These are phyloP conservation scores for Aradophagus sp. DNA, from an alignment of 1,140 invertebrate genomes.

Conservation along the genomic window DNA sequence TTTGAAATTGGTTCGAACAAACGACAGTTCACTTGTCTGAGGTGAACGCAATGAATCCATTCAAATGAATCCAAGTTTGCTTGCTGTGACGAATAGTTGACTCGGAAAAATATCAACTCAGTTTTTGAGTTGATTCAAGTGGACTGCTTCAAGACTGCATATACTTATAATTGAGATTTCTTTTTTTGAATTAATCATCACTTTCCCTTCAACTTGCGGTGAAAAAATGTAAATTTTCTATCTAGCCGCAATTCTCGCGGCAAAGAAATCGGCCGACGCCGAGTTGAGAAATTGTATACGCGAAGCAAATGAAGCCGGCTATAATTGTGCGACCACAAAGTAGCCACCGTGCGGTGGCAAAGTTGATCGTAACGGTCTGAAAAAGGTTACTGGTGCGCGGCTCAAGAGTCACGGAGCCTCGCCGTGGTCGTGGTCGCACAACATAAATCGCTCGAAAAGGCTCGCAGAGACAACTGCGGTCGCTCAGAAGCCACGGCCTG, in stretches of 20 bases:
- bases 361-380: slow-evolving; percentile 34
- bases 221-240: slow-evolving; percentile 4
- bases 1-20: too few species aligned
- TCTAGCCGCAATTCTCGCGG: background rate
- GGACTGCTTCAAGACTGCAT: too few species aligned
- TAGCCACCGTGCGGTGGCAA: slow-evolving; percentile 62
- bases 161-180: too few species aligned
- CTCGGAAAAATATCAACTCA: too few species aligned
- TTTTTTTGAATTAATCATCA: too few species aligned
- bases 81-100: too few species aligned
- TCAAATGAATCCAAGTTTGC: too few species aligned
- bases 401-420: slow-evolving; percentile 40
- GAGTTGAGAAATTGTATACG: slow-evolving; percentile 41
- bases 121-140: too few species aligned
- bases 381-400: slow-evolving; percentile 27
- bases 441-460: slow-evolving; percentile 56
- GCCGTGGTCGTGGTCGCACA: slow-evolving; percentile 41
- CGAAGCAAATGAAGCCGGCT: slow-evolving; percentile 59
- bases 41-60: too few species aligned
- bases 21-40: too few species aligned
- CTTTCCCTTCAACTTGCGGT: too few species aligned
- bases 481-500: slow-evolving; percentile 56
- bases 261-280: background rate
- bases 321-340: slow-evolving; percentile 65
- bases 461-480: slow-evolving; percentile 51